Conservation (phyloP, 2,113 vertebrate genomes). For the Tragulus kanchil region DNA sequence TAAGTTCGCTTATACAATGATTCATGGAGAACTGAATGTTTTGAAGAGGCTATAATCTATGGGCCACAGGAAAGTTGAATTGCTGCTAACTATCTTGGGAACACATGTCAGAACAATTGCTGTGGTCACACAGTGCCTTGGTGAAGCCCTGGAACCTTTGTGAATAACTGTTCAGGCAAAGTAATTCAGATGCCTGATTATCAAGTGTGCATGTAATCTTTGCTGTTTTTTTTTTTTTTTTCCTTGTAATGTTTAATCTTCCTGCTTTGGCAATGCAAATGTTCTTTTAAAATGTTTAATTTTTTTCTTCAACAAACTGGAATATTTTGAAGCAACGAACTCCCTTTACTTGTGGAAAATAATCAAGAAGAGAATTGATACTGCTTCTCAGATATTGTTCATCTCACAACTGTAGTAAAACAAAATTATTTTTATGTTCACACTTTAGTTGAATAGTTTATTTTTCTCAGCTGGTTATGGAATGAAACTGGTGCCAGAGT, state of each 20-base stretch:
- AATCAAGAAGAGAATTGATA: not conserved
- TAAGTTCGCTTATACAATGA: conserved; percentile 69
- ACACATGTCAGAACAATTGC: not conserved
- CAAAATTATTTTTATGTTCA: conserved; percentile 14
- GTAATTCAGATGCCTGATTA: not conserved
- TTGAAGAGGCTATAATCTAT: conserved; percentile 51
- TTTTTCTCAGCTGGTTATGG: conserved; percentile 35
- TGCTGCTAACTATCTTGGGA: not conserved
- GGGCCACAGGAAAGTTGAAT: conserved; percentile 46
- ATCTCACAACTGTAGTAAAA: not conserved
- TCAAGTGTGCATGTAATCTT: not conserved
- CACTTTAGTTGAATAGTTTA: conserved; percentile 6
- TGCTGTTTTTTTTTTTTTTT: not conserved
- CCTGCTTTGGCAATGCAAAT: not conserved
- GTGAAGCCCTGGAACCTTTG: not conserved
- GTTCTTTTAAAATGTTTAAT: conserved; percentile 37
- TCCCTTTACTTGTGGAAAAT: not conserved
- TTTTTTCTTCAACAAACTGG: not conserved
- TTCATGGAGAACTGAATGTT: conserved; percentile 71
- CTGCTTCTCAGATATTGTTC: not conserved
- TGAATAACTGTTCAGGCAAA: conserved; percentile 52
- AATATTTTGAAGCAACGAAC: conserved; percentile 30
- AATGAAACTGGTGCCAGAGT: conserved; percentile 32
- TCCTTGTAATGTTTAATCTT: not conserved
- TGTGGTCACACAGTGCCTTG: not conserved